Evolutionary conservation across 2,797 vertebrate genomes (phyloP), one percentile per base, ranked within the genome.

Genomic region (Astyanax mexicanus): DNA sequence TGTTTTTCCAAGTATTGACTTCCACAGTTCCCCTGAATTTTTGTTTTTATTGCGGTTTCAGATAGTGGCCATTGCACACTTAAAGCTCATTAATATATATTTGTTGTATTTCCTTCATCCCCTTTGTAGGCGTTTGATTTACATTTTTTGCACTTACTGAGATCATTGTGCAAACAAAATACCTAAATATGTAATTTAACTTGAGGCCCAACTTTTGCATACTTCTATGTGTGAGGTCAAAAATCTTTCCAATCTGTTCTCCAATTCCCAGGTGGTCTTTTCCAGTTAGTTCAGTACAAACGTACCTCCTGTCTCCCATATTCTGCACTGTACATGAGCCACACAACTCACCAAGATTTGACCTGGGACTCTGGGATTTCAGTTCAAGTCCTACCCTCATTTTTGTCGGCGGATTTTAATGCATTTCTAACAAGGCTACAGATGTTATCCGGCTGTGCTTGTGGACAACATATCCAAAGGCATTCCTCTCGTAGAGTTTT

Each of bases 341-440:
- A 68, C 51, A 68, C 70, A 77, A 55, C 55, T 81, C 77, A 45
- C 42, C 45, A 29, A 81, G 74, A 84, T 84, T 84, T 77, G 77
- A 80, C 74, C 27, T 57, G 82, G 80, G 82, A 81, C 74, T 81
- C 25, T 72, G 80, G 70, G 79, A 79, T 42, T 69, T 8, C 27
- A 61, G 38, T 76, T 74, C 42, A 75, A 67, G 51, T 74, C 66
- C 57, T n/a, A 38, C 44, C 25, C 52, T 44, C 52, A 55, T 80
- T 72, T 62, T 69, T 65, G 44, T 21, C 15, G 64, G 44, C 44
- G 67, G 37, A 42, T 68, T 72, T 79, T 81, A 79, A 84, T 84
- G 79, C 82, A 84, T 84, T 77, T 79, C 42, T 84, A 79, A 79
- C 55, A 79, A 84, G 82, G 54, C 74, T 40, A 54, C 40, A 37